Evolutionary conservation across 2,888 invertebrate species (phyloP), one percentile per base, ranked within the genome.

Genomic region (Euplexia lucipara): DNA sequence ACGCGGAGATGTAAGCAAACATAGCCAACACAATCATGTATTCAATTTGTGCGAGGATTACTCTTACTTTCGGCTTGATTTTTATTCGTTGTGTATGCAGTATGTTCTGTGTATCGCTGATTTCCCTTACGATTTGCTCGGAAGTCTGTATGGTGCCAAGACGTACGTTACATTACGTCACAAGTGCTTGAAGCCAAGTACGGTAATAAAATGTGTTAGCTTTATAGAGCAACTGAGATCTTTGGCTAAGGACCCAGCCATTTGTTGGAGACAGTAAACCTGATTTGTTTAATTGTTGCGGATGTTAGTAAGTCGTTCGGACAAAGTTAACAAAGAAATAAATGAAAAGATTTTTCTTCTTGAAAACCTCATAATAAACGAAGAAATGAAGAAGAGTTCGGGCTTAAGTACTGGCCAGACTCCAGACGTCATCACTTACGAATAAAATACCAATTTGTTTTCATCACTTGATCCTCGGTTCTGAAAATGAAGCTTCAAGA

Each of bases 11-110:
- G 86, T 87, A 88, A 91, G 90, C 88, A 88, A 89, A 87, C 85
- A 85, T 84, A 89, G 88, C 86, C 84, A 87, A 88, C 86, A 86
- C 86, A 91, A 91, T 91, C 90, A 87, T 88, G 92, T 92, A 92
- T 92, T 91, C 92, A 90, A 92, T 92, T 92, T 91, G 90, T 88
- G 84, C 84, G 80, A 74, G 90, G 91, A 91, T 92, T 91, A 91
- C 90, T 87, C 84, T 83, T 88, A 88, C 86, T 88, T 86, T 83
- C 75, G 70, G 70, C 67, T 82, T 79, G 73, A 78, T 81, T 86
- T 86, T 84, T 82, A 84, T 85, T 85, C 78, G 78, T 65, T 67
- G 66, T 73, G 49, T 58, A 73, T 71, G 56, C 72, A 76, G 52
- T 48, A 52, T 74, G 60, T 69, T 66, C 37, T 37, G 26, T 64